Conservation (phyloP, 2,797 vertebrate species). For the Furcifer pardalis region DNA sequence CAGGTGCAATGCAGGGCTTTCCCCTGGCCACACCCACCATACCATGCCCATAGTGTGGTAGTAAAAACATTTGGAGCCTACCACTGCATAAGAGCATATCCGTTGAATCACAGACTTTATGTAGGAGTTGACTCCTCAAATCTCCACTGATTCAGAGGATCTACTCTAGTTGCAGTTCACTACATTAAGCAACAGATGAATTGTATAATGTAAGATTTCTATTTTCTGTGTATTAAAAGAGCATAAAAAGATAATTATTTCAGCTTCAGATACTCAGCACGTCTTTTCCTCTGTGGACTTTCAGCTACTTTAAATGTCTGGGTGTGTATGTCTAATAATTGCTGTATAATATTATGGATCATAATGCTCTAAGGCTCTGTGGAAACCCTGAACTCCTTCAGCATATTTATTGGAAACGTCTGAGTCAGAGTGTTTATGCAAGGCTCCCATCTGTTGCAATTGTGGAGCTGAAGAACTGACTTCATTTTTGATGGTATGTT, state of each 20-base stretch:
- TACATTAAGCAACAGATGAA: no score
- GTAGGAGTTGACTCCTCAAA: no score
- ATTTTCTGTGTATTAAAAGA: not conserved
- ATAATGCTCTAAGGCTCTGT: not conserved
- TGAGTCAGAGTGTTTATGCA: not conserved
- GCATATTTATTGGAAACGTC: constrained; percentile 5
- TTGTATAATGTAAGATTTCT: not conserved
- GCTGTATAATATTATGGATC: not conserved
- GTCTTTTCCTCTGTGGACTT: constrained; percentile 14
- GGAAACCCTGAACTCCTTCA: constrained; percentile 17
- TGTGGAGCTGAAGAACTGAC: not conserved
- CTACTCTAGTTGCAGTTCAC: no score
- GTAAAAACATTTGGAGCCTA: no score
- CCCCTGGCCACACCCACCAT: no score
- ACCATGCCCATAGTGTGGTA: no score
- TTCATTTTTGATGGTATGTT: not conserved
- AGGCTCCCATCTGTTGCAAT: not conserved
- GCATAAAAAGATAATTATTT: not conserved
- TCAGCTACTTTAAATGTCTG: not conserved
- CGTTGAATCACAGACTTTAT: no score
- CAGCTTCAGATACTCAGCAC: not conserved
- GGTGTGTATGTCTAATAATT: not conserved
- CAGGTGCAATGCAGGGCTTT: no score
- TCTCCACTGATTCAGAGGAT: no score
- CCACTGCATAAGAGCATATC: no score